Percentiles rank a stretch among this genome's conserved stretches.
Evolutionary conservation across 2,888 invertebrate genomes (phyloP).

Genomic region (Drosophila mettleri): DNA sequence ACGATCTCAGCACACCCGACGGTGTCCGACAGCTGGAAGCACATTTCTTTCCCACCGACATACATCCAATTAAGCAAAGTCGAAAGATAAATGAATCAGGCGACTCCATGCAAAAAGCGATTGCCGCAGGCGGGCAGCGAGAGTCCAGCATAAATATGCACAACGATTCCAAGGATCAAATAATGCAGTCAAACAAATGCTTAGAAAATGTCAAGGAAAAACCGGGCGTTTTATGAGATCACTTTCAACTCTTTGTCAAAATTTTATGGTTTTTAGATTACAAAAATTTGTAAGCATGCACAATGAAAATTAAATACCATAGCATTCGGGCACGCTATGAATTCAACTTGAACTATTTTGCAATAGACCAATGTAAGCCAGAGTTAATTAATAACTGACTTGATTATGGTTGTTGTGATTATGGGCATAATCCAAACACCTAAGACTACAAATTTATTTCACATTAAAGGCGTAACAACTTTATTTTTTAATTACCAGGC

Average conservation of each 20-base stretch:
- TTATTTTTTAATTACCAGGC: slow-evolving; percentile 32
- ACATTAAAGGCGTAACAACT: background rate
- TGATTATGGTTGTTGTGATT: too few relatives aligned
- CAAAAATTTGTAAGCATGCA: slow-evolving; percentile 12
- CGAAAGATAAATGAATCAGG: slow-evolving; percentile 18
- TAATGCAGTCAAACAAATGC: slow-evolving; percentile 9
- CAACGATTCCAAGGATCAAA: background rate
- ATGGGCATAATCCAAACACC: background rate
- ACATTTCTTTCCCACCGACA: slow-evolving; percentile 62
- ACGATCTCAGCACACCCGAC: slow-evolving; percentile 62
- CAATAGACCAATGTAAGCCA: too few relatives aligned
- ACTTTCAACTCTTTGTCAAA: slow-evolving; percentile 22
- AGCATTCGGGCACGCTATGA: background rate
- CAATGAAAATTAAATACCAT: slow-evolving; percentile 16
- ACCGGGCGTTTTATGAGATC: background rate
- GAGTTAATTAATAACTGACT: too few relatives aligned
- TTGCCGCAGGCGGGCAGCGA: background rate
- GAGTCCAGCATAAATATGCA: background rate
- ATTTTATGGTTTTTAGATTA: slow-evolving; percentile 33
- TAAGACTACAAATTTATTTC: background rate
- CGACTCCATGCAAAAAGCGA: slow-evolving; percentile 13
- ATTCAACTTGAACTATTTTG: background rate
- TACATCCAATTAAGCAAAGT: background rate
- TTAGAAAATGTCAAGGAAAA: background rate
- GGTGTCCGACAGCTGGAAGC: slow-evolving; percentile 64